Evolutionary conservation across 1,140 invertebrate species (phyloP), one percentile per base, ranked within the genome.

Genomic region (Bradysia coprophila): DNA sequence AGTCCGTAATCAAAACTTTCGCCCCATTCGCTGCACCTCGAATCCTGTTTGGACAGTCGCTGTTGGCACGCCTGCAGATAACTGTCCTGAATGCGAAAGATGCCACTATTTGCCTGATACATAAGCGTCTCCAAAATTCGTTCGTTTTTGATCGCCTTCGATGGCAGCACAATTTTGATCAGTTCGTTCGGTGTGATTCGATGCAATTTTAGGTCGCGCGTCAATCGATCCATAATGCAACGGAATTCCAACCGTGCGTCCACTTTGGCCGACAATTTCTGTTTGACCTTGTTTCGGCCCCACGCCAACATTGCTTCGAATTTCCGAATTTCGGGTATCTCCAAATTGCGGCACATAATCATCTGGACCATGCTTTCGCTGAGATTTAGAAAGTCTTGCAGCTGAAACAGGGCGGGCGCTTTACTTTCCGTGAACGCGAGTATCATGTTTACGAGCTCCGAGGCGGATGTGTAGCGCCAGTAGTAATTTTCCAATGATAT

Each of bases 311-410:
- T 94, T 0, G 85, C 85, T 64, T 93, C 84, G 54, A 94, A 94
- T 61, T 93, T 94, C 13, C 76, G 71, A n/a, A 92, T 79, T 61
- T 94, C 90, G 0, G 81, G 74, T 13, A 90, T 78, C 51, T 88
- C 81, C 36, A 91, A 66, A 52, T 83, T 80, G 2, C 79, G 72
- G 56, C 78, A 83, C 82, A 94, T 89, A 44, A 93, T 89, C 81
- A 87, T 87, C 57, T 88, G 84, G 1, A 94, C 86, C 86, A 93
- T 90, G 0, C 86, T 91, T 55, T 93, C 89, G 42, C 86, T 91
- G 3, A 93, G 69, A 28, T 78, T 80, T 1, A 91, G 63, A 53
- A 90, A 94, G 51, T 92, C 86, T 1, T 73, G 60, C 23, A 72
- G 78, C 46, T 83, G 76, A 58, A 93, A 92, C 16, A 93, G 64